Evolutionary conservation across 2,888 invertebrate species (phyloP).

Genomic region (Scrobipalpa atriplicella): DNA sequence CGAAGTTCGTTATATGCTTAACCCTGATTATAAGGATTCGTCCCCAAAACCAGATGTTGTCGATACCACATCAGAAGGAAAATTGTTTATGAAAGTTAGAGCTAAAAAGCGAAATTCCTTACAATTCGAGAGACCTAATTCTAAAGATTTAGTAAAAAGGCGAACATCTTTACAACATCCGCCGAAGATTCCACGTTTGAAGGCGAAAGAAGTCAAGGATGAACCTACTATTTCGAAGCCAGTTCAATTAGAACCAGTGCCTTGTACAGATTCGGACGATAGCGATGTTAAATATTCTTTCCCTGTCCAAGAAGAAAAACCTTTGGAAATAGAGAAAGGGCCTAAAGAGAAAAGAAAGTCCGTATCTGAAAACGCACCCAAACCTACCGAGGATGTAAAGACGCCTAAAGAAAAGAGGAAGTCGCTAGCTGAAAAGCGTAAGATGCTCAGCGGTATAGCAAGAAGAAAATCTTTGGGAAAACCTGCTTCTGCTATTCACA

Average conservation of each 20-base stretch:
- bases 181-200: constrained; percentile 67
- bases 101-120: constrained; percentile 69
- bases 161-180: constrained; percentile 70
- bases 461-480: constrained; percentile 68
- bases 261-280: constrained; percentile 71
- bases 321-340: constrained; percentile 37
- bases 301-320: constrained; percentile 45
- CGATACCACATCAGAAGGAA: constrained; percentile 45
- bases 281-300: constrained; percentile 77
- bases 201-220: constrained; percentile 60
- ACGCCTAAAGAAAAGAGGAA: constrained; percentile 42
- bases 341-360: constrained; percentile 41
- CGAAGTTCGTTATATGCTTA: constrained; percentile 73
- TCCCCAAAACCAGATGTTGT: background rate
- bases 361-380: constrained; percentile 30
- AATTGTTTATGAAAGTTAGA: constrained; percentile 67
- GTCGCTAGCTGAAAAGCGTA: constrained; percentile 58
- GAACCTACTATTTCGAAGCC: constrained; percentile 44
- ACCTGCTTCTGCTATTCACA: constrained; percentile 47
- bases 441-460: constrained; percentile 62
- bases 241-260: constrained; percentile 47
- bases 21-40: constrained; percentile 48
- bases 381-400: constrained; percentile 21
- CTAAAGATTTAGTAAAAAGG: constrained; percentile 65
- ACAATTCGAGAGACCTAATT: constrained; percentile 70